Evolutionary conservation across 1,140 invertebrate genomes (phyloP).

Genomic region (Agraylea sexmaculata): DNA sequence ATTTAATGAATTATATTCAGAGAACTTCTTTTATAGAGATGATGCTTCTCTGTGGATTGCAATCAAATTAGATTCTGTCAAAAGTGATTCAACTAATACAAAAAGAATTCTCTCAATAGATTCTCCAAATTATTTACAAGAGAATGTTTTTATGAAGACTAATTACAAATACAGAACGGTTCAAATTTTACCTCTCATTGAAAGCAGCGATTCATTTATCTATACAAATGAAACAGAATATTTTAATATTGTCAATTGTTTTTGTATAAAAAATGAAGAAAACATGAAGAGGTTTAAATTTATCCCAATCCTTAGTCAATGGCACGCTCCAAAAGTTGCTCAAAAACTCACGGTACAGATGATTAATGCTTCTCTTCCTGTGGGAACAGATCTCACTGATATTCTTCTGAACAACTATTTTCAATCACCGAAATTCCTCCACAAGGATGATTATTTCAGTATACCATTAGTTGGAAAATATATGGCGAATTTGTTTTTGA

Average conservation of each 20-base stretch:
- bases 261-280: constrained; percentile 5
- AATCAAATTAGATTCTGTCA: neutral
- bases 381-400: constrained; percentile 35
- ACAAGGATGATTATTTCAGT: constrained; percentile 32
- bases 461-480: constrained; percentile 30
- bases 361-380: constrained; percentile 20
- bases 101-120: constrained; percentile 4
- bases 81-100: constrained; percentile 6
- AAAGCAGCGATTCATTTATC: constrained; percentile 1
- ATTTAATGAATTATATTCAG: constrained; percentile 14
- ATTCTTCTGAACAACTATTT: constrained; percentile 34
- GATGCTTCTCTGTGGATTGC: constrained; percentile 16
- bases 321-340: constrained; percentile 14
- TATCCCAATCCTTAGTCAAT: constrained; percentile 7
- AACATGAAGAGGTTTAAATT: constrained; percentile 12
- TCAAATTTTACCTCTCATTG: constrained; percentile 15
- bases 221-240: constrained; percentile 12
- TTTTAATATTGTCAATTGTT: constrained; percentile 14
- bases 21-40: constrained; percentile 20
- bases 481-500: constrained; percentile 31
- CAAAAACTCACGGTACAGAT: constrained; percentile 11
- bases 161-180: constrained; percentile 18
- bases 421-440: constrained; percentile 33
- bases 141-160: neutral
- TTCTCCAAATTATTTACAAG: neutral